Evolutionary conservation across 2,113 vertebrate genomes (phyloP), one percentile per base, ranked within the genome.

Genomic region (Ammospiza caudacuta): DNA sequence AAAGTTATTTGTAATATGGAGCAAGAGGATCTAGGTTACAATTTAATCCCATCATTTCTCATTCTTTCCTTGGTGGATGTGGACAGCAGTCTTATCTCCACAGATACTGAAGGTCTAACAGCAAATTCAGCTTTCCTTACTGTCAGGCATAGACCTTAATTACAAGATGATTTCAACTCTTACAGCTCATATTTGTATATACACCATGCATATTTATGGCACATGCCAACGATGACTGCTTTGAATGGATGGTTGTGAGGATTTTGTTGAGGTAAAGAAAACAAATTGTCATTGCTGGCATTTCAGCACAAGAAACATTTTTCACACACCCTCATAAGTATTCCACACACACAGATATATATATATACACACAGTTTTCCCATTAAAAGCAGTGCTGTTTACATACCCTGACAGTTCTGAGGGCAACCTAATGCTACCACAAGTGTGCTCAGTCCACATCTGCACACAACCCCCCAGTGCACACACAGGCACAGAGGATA

Each of bases 211-310:
- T 93, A 93, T 91, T 96, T 93, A 90, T 87, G 86, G 80, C 44
- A 89, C 57, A 75, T 68, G 78, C 76, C 92, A 93, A 88, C 70
- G 72, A 81, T 0, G 6, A 82, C 85, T 58, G 68, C 75, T 94
- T 94, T 90, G 90, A 95, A 96, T 74, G 61, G 61, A 92, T 81
- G 44, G 49, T 41, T 83, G 57, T 37, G 61, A 95, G 68, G 66
- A 78, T 96, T 94, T 90, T 83, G 57, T 90, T 84, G 73, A 80
- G 79, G 82, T 51, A 84, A 63, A 89, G 80, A 84, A 95, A 96
- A 94, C 84, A 85, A 96, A 92, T 96, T 64, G 49, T 73, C 88
- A 54, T 47, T 64, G 43, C 73, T 89, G 72, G 68, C 55, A 78
- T 81, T 86, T 89, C 19, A 83, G 83, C 20, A 49, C 61, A 87